Conservation (phyloP, 2,888 invertebrate species). For the Drosophila limbata region DNA sequence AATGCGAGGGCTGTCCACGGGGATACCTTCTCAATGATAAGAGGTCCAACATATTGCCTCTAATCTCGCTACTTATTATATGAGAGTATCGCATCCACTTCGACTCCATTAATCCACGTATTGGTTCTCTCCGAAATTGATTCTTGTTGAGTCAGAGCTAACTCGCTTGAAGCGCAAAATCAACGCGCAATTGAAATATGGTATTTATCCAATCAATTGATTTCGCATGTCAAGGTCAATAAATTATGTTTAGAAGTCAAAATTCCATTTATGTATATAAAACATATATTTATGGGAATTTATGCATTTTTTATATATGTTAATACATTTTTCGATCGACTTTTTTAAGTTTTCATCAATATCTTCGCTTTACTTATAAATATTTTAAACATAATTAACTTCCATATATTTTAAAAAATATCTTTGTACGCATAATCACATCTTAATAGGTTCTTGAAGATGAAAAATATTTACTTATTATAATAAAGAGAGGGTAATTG, state of each 20-base stretch:
- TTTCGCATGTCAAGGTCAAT: slow-evolving; percentile 17
- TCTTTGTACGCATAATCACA: too few relatives aligned
- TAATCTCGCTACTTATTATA: background rate
- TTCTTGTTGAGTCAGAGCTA: slow-evolving; percentile 21
- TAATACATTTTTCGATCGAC: background rate
- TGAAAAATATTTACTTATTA: too few relatives aligned
- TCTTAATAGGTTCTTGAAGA: too few relatives aligned
- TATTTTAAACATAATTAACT: too few relatives aligned
- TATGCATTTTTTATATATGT: background rate
- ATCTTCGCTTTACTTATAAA: too few relatives aligned
- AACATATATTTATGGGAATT: background rate
- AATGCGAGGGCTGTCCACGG: slow-evolving; percentile 65
- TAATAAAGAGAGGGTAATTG: too few relatives aligned
- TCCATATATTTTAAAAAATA: too few relatives aligned
- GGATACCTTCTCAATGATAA: slow-evolving; percentile 22
- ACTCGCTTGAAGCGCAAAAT: background rate
- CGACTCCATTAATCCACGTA: background rate
- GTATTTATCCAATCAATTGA: slow-evolving; percentile 16
- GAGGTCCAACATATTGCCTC: background rate
- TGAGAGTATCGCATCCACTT: background rate
- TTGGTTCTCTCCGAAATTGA: background rate
- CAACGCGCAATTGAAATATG: background rate
- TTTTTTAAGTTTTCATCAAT: background rate
- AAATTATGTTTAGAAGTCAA: background rate
- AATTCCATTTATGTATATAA: background rate